Percentiles rank a stretch among this genome's conserved stretches.
Evolutionary conservation across 2,797 vertebrate species (phyloP).

Genomic region (Pseudotriccus pelzelni): DNA sequence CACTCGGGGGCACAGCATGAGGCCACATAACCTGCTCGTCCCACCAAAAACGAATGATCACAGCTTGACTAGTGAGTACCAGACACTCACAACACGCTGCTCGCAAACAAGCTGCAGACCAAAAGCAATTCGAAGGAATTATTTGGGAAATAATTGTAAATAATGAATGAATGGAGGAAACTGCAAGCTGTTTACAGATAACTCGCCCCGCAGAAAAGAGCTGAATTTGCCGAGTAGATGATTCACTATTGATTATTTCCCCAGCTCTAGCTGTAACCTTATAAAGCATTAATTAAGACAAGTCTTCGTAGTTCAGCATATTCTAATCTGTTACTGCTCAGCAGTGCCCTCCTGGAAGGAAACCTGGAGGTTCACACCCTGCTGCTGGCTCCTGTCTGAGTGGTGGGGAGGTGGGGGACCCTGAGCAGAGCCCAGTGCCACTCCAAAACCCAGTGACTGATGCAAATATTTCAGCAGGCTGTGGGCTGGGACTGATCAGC

Average conservation of each 20-base stretch:
- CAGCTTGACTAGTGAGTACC: neutral
- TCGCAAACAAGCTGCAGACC: slow-evolving; percentile 48
- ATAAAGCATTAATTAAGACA: slow-evolving; percentile 67
- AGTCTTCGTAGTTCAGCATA: slow-evolving; percentile 51
- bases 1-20: neutral
- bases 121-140: slow-evolving; percentile 32
- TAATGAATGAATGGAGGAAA: slow-evolving; percentile 50
- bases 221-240: slow-evolving; percentile 53
- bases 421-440: neutral
- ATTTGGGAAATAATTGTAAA: slow-evolving; percentile 69
- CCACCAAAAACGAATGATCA: neutral
- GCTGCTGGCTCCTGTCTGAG: neutral
- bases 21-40: neutral
- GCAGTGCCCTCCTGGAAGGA: neutral
- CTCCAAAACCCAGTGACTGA: accelerated
- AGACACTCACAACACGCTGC: neutral
- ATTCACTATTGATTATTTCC: slow-evolving; percentile 67
- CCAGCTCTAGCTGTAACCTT: slow-evolving; percentile 42
- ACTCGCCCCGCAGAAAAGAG: slow-evolving; percentile 18
- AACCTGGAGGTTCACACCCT: neutral
- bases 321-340: slow-evolving; percentile 22
- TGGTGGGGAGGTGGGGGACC: neutral
- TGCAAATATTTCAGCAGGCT: neutral
- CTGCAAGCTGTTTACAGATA: slow-evolving; percentile 58
- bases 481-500: accelerated